A percentile compares a stretch with the other conserved stretches of the same genome.
Conservation (phyloP, 2,797 vertebrate genomes). For the Phylloscopus collybita region DNA sequence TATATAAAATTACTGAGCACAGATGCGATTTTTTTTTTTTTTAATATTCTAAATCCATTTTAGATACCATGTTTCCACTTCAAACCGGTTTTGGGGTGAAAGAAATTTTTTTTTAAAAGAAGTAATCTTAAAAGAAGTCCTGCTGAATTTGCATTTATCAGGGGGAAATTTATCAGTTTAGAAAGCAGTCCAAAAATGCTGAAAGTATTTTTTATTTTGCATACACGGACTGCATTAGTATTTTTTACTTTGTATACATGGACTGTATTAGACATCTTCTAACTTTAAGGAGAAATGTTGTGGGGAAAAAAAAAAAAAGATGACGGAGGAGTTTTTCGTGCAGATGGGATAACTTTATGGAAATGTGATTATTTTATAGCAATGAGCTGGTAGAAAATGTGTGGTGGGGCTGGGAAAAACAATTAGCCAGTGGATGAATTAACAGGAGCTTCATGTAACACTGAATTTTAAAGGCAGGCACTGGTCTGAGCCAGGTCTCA, state of each 20-base stretch:
- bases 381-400: background rate
- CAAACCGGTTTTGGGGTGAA: background rate
- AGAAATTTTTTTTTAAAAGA: background rate
- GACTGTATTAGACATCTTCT: background rate
- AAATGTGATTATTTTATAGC: background rate
- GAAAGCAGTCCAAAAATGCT: slow-evolving; percentile 25
- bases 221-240: background rate
- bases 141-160: slow-evolving; percentile 53
- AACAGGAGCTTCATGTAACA: background rate
- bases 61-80: slow-evolving; percentile 13
- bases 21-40: background rate
- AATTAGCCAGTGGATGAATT: background rate
- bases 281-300: background rate
- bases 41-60: background rate
- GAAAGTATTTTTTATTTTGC: background rate
- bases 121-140: background rate
- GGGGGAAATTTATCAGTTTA: slow-evolving; percentile 34
- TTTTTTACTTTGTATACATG: background rate
- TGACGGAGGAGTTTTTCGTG: background rate
- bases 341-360: background rate
- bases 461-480: background rate
- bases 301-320: background rate
- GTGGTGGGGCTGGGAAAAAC: fast-evolving
- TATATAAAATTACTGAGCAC: background rate
- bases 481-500: background rate